phyloP scores from a whole-genome alignment of 2,113 vertebrate species.

The Puntigrus tetrazona region DNA sequence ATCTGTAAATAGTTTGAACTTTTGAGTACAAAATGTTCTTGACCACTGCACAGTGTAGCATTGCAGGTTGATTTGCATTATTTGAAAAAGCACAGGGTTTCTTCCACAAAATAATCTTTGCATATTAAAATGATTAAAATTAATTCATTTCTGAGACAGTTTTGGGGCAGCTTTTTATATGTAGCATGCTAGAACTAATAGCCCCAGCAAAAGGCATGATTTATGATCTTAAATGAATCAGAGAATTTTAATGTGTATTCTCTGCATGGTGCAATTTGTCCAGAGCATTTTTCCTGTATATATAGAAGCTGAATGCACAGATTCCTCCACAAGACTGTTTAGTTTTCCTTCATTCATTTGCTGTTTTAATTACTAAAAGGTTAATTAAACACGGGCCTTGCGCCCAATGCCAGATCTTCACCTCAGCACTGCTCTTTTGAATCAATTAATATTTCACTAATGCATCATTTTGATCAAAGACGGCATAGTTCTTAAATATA shows the following conservation, averaged over 20 bases:
- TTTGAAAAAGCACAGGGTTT: background rate
- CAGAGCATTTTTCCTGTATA: conserved; percentile 15
- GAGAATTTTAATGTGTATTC: background rate
- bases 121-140: background rate
- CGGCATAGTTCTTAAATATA: background rate
- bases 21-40: background rate
- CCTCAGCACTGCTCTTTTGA: conserved; percentile 2
- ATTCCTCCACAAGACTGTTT: no score
- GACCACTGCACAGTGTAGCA: background rate
- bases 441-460: background rate
- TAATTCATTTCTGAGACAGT: background rate
- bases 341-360: conserved; percentile 64
- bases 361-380: conserved; percentile 73
- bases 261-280: background rate
- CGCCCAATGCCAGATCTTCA: conserved; percentile 45
- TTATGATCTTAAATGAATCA: conserved; percentile 23
- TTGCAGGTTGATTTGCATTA: background rate
- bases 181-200: conserved; percentile 2
- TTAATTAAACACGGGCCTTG: conserved; percentile 71
- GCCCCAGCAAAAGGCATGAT: background rate
- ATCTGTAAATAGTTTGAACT: background rate
- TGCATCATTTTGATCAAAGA: background rate
- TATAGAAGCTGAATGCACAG: no score
- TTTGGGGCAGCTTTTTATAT: conserved; percentile 3
- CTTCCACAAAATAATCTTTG: background rate